Conservation (phyloP, 2,888 invertebrate species). For the Aplocera efformata region DNA sequence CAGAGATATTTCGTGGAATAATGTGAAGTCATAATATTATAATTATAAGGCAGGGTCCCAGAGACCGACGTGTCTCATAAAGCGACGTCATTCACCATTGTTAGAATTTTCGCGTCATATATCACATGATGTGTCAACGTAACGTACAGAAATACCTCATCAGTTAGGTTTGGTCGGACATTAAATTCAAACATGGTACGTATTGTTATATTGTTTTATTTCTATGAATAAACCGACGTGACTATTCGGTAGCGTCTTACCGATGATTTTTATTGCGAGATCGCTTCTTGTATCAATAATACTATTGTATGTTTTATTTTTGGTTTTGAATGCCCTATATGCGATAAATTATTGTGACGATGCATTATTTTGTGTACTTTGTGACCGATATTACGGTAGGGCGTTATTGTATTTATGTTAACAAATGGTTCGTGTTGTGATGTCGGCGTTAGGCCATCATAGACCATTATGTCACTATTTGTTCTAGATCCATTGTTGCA, state of each 20-base stretch:
- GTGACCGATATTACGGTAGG: slow-evolving; percentile 54
- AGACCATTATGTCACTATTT: slow-evolving; percentile 69
- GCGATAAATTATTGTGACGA: slow-evolving; percentile 63
- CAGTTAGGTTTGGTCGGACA: slow-evolving; percentile 29
- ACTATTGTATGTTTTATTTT: slow-evolving; percentile 31
- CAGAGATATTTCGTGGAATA: slow-evolving; percentile 49
- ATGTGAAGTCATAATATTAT: slow-evolving; percentile 74
- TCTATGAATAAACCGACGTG: slow-evolving; percentile 12
- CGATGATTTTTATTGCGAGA: slow-evolving; percentile 6
- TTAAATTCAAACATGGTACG: slow-evolving; percentile 22
- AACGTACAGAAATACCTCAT: slow-evolving; percentile 51
- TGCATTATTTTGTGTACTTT: slow-evolving; percentile 63
- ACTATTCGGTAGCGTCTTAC: slow-evolving; percentile 7
- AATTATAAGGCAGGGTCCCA: slow-evolving; percentile 56
- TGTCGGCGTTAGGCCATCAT: slow-evolving; percentile 65
- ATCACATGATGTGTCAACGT: slow-evolving; percentile 50
- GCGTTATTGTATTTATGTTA: slow-evolving; percentile 66
- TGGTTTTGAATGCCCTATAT: slow-evolving; percentile 35
- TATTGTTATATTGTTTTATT: slow-evolving; percentile 22
- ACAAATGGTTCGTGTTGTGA: slow-evolving; percentile 59
- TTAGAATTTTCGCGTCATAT: slow-evolving; percentile 51
- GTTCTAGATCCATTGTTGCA: slow-evolving; percentile 70
- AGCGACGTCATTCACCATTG: slow-evolving; percentile 67
- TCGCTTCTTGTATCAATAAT: too few relatives aligned
- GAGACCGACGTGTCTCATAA: slow-evolving; percentile 46